Evolutionary conservation across 2,888 invertebrate species (phyloP).

Genomic region (Chirona hameri): DNA sequence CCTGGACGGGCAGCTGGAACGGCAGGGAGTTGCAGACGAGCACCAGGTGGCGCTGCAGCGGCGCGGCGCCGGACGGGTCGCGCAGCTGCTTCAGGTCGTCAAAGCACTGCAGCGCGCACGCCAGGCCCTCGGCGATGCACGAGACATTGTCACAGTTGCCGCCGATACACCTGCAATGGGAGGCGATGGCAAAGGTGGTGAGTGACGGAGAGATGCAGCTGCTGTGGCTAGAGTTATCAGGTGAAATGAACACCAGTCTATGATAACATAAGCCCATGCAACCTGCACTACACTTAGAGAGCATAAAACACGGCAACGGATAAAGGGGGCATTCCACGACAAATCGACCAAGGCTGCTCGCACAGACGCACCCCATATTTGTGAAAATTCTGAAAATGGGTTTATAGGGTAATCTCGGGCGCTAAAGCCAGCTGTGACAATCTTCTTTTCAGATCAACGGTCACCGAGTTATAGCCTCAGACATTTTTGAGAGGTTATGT

Average conservation of each 20-base stretch:
- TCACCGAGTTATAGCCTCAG: too few species aligned
- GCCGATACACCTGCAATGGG: constrained; percentile 59
- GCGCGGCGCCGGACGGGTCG: constrained; percentile 39
- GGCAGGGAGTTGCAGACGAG: constrained; percentile 88
- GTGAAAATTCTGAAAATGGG: too few species aligned
- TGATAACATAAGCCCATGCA: not conserved
- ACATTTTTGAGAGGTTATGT: too few species aligned
- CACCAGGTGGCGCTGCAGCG: constrained; percentile 69
- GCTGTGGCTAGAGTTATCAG: too few species aligned
- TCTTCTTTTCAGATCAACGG: too few species aligned
- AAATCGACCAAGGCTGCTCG: too few species aligned
- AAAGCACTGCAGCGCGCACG: constrained; percentile 80
- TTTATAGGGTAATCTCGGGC: too few species aligned
- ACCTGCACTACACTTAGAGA: not conserved
- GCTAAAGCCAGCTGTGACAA: too few species aligned
- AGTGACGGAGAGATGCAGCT: too few species aligned
- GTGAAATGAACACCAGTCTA: not conserved
- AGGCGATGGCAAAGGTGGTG: not conserved
- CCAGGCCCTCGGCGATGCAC: constrained; percentile 83
- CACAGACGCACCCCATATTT: too few species aligned
- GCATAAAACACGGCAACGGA: too few species aligned
- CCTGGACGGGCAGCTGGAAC: constrained; percentile 77
- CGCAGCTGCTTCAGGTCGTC: constrained; percentile 63
- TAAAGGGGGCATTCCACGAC: too few species aligned
- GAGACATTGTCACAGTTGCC: constrained; percentile 86